Conservation (phyloP, 2,113 vertebrate genomes). For the Heterotilapia buettikoferi region DNA sequence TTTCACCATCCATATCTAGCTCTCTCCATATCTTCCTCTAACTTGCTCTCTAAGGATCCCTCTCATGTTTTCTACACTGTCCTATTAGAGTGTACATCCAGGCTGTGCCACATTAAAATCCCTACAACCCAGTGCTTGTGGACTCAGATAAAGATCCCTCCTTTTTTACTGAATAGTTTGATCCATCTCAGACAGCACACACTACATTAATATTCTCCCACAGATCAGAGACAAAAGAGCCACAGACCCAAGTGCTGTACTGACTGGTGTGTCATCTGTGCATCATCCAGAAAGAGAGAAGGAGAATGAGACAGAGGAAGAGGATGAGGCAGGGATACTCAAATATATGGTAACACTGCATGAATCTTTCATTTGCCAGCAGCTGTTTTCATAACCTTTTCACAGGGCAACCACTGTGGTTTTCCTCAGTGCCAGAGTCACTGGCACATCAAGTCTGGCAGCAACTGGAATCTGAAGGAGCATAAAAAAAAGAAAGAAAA, state of each 20-base stretch:
- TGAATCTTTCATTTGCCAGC: conserved; percentile 60
- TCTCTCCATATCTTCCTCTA: neutral
- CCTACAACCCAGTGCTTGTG: conserved; percentile 31
- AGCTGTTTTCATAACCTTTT: conserved; percentile 60
- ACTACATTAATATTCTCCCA: conserved; percentile 56
- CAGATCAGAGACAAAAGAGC: conserved; percentile 56
- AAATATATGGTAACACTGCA: conserved; percentile 53
- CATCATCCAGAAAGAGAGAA: conserved; percentile 37
- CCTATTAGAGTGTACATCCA: conserved; percentile 57
- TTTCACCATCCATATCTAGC: conserved; percentile 24
- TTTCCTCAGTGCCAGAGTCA: conserved; percentile 27
- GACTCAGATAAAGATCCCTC: conserved; percentile 42
- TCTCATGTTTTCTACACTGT: conserved; percentile 49
- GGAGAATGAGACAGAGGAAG: neutral
- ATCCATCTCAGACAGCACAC: conserved; percentile 42
- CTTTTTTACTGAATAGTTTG: conserved; percentile 41
- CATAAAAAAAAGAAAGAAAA: neutral
- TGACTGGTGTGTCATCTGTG: conserved; percentile 55
- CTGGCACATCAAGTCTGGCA: conserved; percentile 22
- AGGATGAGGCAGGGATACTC: conserved; percentile 31
- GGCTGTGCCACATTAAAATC: conserved; percentile 41
- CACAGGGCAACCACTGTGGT: conserved; percentile 22
- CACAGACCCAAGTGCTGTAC: conserved; percentile 28
- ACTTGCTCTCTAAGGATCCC: conserved; percentile 38
- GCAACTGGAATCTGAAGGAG: neutral